Evolutionary conservation across 2,888 invertebrate species (phyloP).

Genomic region (Digitonthophagus gazella): DNA sequence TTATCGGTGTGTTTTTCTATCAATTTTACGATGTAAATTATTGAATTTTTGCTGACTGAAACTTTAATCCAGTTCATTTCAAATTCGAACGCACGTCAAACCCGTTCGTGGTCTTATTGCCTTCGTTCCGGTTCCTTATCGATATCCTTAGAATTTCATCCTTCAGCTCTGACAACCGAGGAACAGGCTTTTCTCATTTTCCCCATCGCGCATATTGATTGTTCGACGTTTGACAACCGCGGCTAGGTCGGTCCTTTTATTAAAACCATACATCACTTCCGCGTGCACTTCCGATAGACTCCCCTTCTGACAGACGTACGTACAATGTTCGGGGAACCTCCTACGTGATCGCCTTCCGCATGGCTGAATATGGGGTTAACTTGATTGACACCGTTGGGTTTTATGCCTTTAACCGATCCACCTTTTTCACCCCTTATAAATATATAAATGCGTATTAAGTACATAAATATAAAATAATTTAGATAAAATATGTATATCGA

Average conservation of each 20-base stretch:
- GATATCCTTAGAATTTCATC: not conserved
- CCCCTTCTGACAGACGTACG: not conserved
- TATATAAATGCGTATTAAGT: too few species aligned
- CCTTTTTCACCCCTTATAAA: not conserved
- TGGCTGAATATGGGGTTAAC: not conserved
- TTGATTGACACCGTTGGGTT: not conserved
- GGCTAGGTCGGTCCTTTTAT: conserved; percentile 35
- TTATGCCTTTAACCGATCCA: not conserved
- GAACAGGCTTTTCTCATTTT: conserved; percentile 1
- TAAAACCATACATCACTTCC: conserved; percentile 42
- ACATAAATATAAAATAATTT: too few species aligned
- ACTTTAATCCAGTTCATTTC: not conserved
- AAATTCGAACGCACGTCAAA: not conserved
- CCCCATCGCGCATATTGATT: conserved; percentile 5
- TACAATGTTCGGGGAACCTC: not conserved
- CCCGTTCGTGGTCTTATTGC: not conserved
- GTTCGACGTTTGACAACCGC: conserved; percentile 12
- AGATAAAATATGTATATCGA: too few species aligned
- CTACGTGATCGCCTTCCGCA: not conserved
- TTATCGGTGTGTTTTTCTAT: too few species aligned
- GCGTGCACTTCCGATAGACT: conserved; percentile 34
- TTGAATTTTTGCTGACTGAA: too few species aligned
- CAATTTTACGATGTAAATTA: too few species aligned
- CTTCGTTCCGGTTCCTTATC: not conserved
- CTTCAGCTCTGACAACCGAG: not conserved